Evolutionary conservation across 2,888 invertebrate species (phyloP), one percentile per base, ranked within the genome.

Genomic region (Halictus quadricinctus): DNA sequence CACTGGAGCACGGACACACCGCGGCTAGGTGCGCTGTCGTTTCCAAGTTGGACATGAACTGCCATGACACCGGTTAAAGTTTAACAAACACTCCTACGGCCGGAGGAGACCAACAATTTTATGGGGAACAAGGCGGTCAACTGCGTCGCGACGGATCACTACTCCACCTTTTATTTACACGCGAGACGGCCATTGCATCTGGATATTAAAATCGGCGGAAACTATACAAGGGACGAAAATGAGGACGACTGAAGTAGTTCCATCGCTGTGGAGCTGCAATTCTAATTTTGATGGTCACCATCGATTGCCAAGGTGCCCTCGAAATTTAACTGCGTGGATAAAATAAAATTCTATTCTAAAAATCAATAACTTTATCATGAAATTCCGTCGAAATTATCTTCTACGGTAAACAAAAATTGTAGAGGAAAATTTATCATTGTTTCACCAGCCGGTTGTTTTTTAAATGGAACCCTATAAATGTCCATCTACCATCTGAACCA

Each of bases 61-160:
- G 15, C 81, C 80, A 50, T 64, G 79, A 76, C 84, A 79, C 64
- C 78, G 58, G 73, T 82, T 76, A 87, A 87, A 84, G 64, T 87
- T 84, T 84, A 87, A 87, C 87, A 78, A 87, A 87, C 80, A 66
- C 64, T 54, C 77, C 75, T 72, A 25, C 18, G 69, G 29, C 43
- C 41, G 2, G 54, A 46, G 29, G 29, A n/a, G 77, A 73, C 66
- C 83, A 76, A 79, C 83, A 72, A 25, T 82, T 87, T 87, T 81
- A 82, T 15, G 73, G 43, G 72, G 18, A n/a, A 43, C 41, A 43
- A 15, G n/a, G 15, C 21, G 25, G 43, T 66, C 41, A 77, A 76
- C 73, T 7, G n/a, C 36, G 54, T 15, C 64, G 66, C 25, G 64
- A 41, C 75, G 72, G 69, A 29, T 80, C 85, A 29, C 78, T 29